These are phyloP conservation scores for Leptinotarsa juncta DNA, from an alignment of 2,888 invertebrate genomes.

Conservation along the genomic window DNA sequence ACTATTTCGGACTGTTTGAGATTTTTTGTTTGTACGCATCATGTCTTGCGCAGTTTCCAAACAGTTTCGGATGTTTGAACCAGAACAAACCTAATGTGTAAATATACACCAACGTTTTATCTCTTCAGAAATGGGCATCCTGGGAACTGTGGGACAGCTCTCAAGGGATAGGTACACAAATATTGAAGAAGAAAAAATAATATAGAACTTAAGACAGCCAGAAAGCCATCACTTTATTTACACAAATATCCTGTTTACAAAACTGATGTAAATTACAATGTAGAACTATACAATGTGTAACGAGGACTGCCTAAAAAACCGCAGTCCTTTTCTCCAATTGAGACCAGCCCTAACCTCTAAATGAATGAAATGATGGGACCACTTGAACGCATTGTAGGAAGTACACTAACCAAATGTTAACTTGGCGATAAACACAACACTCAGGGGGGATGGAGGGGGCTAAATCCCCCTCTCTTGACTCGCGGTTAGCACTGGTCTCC, in stretches of 20 bases:
- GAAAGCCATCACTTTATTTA: constrained; percentile 63
- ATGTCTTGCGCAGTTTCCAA: too few species aligned
- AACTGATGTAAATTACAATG: constrained; percentile 62
- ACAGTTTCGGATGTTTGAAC: too few species aligned
- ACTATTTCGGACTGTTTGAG: too few species aligned
- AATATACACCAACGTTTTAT: too few species aligned
- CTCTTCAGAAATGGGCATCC: too few species aligned
- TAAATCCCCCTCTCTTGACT: constrained; percentile 57
- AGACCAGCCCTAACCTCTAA: constrained; percentile 61
- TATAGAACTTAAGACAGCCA: constrained; percentile 57
- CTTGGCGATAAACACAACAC: constrained; percentile 55
- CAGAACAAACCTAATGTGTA: too few species aligned
- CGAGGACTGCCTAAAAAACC: constrained; percentile 51
- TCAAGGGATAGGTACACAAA: not conserved
- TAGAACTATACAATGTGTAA: constrained; percentile 57
- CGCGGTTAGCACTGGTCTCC: constrained; percentile 58
- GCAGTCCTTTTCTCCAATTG: constrained; percentile 53
- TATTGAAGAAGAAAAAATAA: not conserved
- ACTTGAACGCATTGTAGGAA: constrained; percentile 47
- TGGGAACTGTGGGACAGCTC: not conserved
- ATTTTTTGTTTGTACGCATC: too few species aligned
- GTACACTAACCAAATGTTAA: constrained; percentile 41
- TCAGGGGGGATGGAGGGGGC: constrained; percentile 59
- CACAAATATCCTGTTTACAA: constrained; percentile 64
- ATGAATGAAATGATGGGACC: constrained; percentile 42